These are phyloP conservation scores for Alligator mississippiensis DNA, from an alignment of 2,113 vertebrate genomes.

Conservation along the genomic window DNA sequence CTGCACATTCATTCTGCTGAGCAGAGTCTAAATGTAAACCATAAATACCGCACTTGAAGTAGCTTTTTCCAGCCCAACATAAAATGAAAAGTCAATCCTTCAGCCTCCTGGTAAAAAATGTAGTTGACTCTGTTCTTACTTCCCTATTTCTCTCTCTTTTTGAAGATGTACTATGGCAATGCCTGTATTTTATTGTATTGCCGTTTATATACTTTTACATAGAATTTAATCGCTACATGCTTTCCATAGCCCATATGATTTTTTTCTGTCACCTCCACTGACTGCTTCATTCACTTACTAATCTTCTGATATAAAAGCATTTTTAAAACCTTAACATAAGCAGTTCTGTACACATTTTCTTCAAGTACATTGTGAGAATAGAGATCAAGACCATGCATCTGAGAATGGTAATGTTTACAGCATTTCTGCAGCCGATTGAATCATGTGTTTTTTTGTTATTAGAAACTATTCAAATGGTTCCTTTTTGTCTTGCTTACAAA, in stretches of 20 bases:
- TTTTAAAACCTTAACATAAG: not conserved
- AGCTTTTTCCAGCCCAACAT: conserved; percentile 24
- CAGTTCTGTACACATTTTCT: not conserved
- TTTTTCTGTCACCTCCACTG: not conserved
- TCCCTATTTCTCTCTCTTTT: not conserved
- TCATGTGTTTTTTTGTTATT: not conserved
- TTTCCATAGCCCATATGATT: not conserved
- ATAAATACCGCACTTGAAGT: conserved; percentile 54
- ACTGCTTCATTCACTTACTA: not conserved
- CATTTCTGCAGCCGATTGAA: not conserved
- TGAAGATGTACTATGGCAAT: not conserved
- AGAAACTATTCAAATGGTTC: not conserved
- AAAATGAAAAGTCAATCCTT: conserved; percentile 37
- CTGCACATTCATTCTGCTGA: conserved; percentile 34
- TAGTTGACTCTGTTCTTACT: conserved; percentile 32
- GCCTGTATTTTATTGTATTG: not conserved
- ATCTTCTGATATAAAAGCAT: not conserved
- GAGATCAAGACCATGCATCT: not conserved
- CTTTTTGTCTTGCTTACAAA: not conserved
- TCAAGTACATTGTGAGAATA: not conserved
- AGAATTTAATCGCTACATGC: not conserved
- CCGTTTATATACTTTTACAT: not conserved
- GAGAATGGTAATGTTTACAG: not conserved
- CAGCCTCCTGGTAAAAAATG: not conserved
- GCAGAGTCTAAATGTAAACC: conserved; percentile 38